Percentiles rank a stretch among this genome's conserved stretches.
phyloP scores from a whole-genome alignment of 2,113 vertebrate genomes.

The Toxotes chatareus region DNA sequence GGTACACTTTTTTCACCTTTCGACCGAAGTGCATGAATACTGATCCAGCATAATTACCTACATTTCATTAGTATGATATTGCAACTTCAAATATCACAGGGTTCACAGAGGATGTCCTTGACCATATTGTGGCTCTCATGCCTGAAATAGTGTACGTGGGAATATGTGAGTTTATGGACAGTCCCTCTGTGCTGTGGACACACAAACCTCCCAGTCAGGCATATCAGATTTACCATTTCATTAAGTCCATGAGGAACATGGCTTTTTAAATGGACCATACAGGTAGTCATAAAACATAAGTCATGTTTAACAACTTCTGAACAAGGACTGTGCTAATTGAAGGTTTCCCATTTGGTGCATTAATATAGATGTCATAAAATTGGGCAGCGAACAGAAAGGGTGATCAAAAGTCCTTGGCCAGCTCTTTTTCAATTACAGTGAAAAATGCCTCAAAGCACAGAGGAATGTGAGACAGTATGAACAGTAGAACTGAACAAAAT shows the following conservation, averaged over 20 bases:
- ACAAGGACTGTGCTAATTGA: conserved; percentile 67
- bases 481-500: neutral
- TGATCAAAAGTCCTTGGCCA: conserved; percentile 43
- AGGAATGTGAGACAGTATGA: neutral
- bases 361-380: conserved; percentile 64
- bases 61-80: conserved; percentile 21
- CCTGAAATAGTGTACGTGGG: conserved; percentile 26
- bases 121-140: conserved; percentile 17
- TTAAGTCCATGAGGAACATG: conserved; percentile 59
- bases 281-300: conserved; percentile 61
- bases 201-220: conserved; percentile 33
- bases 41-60: neutral
- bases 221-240: conserved; percentile 69
- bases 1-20: neutral
- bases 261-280: conserved; percentile 62
- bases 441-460: conserved; percentile 12
- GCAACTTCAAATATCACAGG: neutral
- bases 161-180: conserved; percentile 50
- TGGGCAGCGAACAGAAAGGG: conserved; percentile 33
- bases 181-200: conserved; percentile 34
- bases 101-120: conserved; percentile 31
- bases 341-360: conserved; percentile 50
- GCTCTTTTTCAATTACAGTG: conserved; percentile 31
- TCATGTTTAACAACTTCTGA: conserved; percentile 68
- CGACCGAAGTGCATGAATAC: neutral